Conservation (phyloP, 1,140 invertebrate genomes). For the Charaxes varanes region DNA sequence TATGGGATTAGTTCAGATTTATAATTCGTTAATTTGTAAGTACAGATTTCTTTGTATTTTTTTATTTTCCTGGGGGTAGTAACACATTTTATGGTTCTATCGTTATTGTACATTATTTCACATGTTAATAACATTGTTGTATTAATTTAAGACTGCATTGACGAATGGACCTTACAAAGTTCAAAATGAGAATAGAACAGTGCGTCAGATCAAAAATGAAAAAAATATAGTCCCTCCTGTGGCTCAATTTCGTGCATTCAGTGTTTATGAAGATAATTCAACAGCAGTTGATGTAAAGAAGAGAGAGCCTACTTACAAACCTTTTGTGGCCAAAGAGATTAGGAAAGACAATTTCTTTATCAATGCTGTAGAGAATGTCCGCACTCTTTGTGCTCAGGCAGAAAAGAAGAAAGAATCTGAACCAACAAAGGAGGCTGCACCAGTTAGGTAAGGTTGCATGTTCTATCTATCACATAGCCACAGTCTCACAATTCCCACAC, state of each 20-base stretch:
- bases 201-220: constrained; percentile 64
- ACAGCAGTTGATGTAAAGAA: constrained; percentile 69
- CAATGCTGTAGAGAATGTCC: constrained; percentile 52
- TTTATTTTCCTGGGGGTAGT: no score
- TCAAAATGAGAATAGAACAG: constrained; percentile 63
- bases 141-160: constrained; percentile 46
- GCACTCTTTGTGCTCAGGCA: constrained; percentile 43
- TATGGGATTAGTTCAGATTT: no score
- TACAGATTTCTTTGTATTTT: no score
- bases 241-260: constrained; percentile 81
- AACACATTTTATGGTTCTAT: no score
- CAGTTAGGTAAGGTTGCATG: constrained; percentile 29
- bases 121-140: no score
- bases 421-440: constrained; percentile 32
- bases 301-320: constrained; percentile 62
- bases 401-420: constrained; percentile 57
- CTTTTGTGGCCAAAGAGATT: constrained; percentile 46
- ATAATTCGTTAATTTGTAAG: no score
- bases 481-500: no score
- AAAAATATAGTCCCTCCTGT: constrained; percentile 74
- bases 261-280: constrained; percentile 81
- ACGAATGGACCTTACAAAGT: constrained; percentile 62
- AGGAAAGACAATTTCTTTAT: constrained; percentile 60
- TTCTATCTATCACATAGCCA: no score
- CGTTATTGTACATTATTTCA: no score